Evolutionary conservation across 2,113 vertebrate genomes (phyloP).

Genomic region (Sebastes schlegelii): DNA sequence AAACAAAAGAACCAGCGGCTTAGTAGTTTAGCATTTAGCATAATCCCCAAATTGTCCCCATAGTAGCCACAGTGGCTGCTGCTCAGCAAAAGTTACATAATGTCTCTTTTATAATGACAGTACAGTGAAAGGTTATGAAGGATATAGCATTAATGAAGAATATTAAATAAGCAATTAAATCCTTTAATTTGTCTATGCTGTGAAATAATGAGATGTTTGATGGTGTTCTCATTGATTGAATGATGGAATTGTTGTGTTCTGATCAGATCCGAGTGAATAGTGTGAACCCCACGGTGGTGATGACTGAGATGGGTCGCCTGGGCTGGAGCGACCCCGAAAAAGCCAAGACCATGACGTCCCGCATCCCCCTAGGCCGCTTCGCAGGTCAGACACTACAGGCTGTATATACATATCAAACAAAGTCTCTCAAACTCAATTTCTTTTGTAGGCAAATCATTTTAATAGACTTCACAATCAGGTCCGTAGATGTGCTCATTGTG

Average conservation of each 20-base stretch:
- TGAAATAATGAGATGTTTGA: neutral
- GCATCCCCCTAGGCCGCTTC: constrained; percentile 93
- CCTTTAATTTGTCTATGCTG: neutral
- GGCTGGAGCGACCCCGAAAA: constrained; percentile 92
- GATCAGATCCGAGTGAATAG: constrained; percentile 94
- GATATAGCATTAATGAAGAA: neutral
- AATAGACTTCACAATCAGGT: neutral
- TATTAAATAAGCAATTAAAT: neutral
- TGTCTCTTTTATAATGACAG: neutral
- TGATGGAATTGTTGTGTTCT: constrained; percentile 6
- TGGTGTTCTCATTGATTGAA: neutral
- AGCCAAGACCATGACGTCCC: constrained; percentile 86
- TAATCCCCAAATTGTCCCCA: too few species aligned
- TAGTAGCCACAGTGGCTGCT: too few species aligned
- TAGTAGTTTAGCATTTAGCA: too few species aligned
- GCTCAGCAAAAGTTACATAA: too few species aligned
- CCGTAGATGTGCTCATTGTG: constrained; percentile 15
- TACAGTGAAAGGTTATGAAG: neutral
- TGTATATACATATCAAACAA: neutral
- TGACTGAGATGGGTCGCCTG: constrained; percentile 92
- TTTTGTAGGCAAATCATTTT: neutral
- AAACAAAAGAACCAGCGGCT: too few species aligned
- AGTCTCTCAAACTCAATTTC: neutral
- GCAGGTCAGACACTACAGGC: constrained; percentile 85
- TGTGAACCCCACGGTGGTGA: constrained; percentile 96